Evolutionary conservation across 2,888 invertebrate species (phyloP).

Genomic region (Patella depressa): DNA sequence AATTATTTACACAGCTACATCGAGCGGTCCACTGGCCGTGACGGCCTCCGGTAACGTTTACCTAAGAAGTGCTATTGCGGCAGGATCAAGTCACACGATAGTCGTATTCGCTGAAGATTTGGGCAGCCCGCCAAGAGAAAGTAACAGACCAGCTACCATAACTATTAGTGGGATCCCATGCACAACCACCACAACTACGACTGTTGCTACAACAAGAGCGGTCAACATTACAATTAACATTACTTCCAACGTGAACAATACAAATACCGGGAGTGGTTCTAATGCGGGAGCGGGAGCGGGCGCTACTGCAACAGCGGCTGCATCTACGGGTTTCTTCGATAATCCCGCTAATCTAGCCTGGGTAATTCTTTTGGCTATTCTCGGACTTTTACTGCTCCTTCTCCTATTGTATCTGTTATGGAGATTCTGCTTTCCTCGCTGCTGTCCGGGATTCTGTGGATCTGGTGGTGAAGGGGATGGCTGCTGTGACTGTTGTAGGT

Average conservation of each 20-base stretch:
- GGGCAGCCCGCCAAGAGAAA: neutral
- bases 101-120: neutral
- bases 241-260: neutral
- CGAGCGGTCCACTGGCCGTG: neutral
- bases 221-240: neutral
- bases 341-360: neutral
- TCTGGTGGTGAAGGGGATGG: neutral
- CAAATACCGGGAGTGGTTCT: neutral
- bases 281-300: neutral
- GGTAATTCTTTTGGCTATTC: neutral
- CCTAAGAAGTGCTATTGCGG: neutral
- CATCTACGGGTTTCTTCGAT: neutral
- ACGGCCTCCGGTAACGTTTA: neutral
- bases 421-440: slow-evolving; percentile 2
- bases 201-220: neutral
- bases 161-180: neutral
- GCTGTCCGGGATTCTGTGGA: neutral
- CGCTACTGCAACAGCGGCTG: neutral
- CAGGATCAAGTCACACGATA: neutral
- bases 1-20: neutral
- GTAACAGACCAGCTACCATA: neutral
- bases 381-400: neutral
- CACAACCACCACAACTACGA: neutral
- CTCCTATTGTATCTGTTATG: neutral
- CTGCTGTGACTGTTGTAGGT: neutral